Evolutionary conservation across 2,113 vertebrate species (phyloP), one percentile per base, ranked within the genome.

Genomic region (Lichenostomus cassidix): DNA sequence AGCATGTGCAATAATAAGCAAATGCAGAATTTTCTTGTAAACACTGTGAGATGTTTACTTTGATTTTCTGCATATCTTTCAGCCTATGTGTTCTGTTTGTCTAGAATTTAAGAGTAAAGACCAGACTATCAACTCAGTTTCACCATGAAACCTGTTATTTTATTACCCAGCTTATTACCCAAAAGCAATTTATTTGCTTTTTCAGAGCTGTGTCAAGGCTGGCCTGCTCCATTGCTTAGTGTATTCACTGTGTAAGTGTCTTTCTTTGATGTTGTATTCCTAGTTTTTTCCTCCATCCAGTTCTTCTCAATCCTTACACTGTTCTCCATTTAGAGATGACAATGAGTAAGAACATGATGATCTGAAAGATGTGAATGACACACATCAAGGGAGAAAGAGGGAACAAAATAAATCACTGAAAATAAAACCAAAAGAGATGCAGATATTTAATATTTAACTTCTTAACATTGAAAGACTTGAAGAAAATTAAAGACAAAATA

Each of bases 211-310:
- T 80, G 33, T 86, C 59, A 80, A 83, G 12, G 31, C 42, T 74
- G 35, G 67, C 15, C 85, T 80, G 37, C 31, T 95, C 35, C 63
- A 55, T 27, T 65, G 39, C 63, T 77, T 62, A 74, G 63, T 70
- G 55, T 47, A 77, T 90, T 93, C 79, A 70, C 31, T 52, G 20
- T 64, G 46, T 80, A 93, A 80, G 75, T 81, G 50, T 44, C 55
- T 83, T 94, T 91, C 90, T 92, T 96, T 96, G 87, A 93, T 88
- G 92, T 86, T 93, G 71, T 77, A 94, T 96, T 90, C 92, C 79
- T 94, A 75, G 22, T 70, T 92, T 77, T 14, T 41, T 69, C 6
- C 4, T 65, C 4, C 4, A 19, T 2, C 3, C 2, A 35, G 10
- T 7, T 44, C 2, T 46, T 10, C 19, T 29, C 42, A 50, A 7